phyloP scores from a whole-genome alignment of 2,888 invertebrate species.

The Torymus aiolomorphi region DNA sequence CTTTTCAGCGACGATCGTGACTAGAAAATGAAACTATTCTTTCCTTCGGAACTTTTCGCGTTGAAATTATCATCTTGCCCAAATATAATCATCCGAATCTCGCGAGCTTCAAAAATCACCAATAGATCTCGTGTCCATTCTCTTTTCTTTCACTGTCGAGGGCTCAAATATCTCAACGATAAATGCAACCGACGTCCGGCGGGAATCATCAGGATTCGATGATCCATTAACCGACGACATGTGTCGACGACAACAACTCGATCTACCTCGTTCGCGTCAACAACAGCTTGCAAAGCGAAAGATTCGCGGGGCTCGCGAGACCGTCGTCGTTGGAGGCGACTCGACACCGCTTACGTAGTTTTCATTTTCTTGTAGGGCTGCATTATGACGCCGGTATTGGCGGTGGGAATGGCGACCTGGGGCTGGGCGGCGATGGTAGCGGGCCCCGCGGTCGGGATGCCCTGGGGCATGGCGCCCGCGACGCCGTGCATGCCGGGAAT shows the following conservation, averaged over 20 bases:
- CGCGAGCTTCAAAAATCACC: conserved; percentile 32
- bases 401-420: conserved; percentile 75
- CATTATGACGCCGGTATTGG: conserved; percentile 77
- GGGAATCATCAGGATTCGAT: conserved; percentile 20
- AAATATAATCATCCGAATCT: conserved; percentile 41
- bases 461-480: conserved; percentile 74
- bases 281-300: too few species aligned
- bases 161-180: conserved; percentile 10
- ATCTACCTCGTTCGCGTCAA: not conserved
- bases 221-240: not conserved
- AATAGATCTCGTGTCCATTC: conserved; percentile 11
- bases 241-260: not conserved
- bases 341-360: conserved; percentile 81
- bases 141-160: not conserved
- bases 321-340: conserved; percentile 1
- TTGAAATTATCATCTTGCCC: conserved; percentile 37
- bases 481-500: conserved; percentile 72
- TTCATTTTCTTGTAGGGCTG: conserved; percentile 95
- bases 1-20: conserved; percentile 75
- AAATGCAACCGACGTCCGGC: not conserved
- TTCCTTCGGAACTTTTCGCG: conserved; percentile 59
- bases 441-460: conserved; percentile 76
- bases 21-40: conserved; percentile 75
- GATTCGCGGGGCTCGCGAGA: conserved; percentile 11
- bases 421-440: conserved; percentile 75